A percentile compares a stretch with the other conserved stretches of the same genome.
Evolutionary conservation across 2,113 vertebrate species (phyloP).

Genomic region (Chionodraco myersi): DNA sequence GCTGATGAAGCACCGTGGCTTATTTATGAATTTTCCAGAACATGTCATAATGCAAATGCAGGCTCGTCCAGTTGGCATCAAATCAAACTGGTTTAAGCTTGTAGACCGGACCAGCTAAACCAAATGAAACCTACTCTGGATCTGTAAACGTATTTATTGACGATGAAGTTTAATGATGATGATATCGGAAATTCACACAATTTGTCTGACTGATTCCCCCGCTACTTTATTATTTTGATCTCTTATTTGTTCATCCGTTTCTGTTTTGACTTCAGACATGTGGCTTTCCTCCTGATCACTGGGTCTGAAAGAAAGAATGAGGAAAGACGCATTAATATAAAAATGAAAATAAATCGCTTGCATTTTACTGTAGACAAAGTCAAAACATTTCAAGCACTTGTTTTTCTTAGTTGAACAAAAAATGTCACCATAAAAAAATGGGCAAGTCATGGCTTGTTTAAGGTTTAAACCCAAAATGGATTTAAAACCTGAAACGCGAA

Average conservation of each 20-base stretch:
- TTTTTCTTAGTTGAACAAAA: not conserved
- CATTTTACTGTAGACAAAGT: not conserved
- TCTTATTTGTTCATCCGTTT: conserved; percentile 14
- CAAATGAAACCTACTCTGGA: not conserved
- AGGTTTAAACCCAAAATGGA: not conserved
- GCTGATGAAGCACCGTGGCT: no score
- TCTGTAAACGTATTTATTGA: conserved; percentile 27
- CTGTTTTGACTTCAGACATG: conserved; percentile 34
- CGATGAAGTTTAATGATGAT: conserved; percentile 16
- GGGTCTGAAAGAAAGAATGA: conserved; percentile 60
- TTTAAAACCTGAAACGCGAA: not conserved
- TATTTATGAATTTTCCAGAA: not conserved
- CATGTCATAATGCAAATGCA: not conserved
- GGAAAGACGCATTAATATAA: not conserved
- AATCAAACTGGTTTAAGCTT: not conserved
- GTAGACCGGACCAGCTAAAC: not conserved
- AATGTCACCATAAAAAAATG: not conserved
- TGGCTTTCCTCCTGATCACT: conserved; percentile 46
- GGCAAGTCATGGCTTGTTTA: not conserved
- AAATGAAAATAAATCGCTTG: conserved; percentile 15
- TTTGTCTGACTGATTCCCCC: conserved; percentile 31
- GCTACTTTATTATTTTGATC: conserved; percentile 30
- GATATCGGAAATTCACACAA: conserved; percentile 11
- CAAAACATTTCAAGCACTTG: not conserved
- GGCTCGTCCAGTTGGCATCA: not conserved